These are phyloP conservation scores for Rhagologus leucostigma DNA, from an alignment of 2,113 vertebrate species.

Conservation along the genomic window DNA sequence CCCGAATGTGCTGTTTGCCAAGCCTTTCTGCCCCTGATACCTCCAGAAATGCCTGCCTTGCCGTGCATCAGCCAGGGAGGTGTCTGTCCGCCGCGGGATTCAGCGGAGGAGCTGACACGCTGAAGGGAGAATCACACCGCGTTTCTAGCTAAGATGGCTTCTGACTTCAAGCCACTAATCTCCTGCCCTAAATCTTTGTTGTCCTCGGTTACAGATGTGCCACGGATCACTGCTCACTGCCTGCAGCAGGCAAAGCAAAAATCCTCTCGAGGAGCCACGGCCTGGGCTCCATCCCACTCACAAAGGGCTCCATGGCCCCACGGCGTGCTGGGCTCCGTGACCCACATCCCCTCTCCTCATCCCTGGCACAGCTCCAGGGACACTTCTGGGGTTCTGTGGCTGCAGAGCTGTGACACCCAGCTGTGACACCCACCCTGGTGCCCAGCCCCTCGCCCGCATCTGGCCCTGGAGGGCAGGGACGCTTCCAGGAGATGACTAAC, in stretches of 20 bases:
- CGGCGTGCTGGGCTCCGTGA: accelerated
- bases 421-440: background rate
- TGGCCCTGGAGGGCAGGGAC: background rate
- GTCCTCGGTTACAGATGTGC: background rate
- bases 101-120: background rate
- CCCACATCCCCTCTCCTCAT: accelerated
- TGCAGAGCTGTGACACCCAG: background rate
- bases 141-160: conserved; percentile 16
- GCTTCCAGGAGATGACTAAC: background rate
- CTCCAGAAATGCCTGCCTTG: accelerated
- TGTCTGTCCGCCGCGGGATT: background rate
- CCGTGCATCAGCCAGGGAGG: background rate
- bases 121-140: background rate
- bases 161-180: conserved; percentile 18
- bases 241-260: background rate
- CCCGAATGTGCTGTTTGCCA: background rate
- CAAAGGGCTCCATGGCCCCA: accelerated
- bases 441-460: background rate
- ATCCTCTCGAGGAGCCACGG: accelerated
- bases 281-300: accelerated
- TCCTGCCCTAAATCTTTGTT: conserved; percentile 34
- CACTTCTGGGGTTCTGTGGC: background rate
- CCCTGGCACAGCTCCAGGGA: background rate
- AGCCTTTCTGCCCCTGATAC: background rate
- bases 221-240: background rate